Base-by-base conservation (phyloP, 2,113 vertebrate species). In the Noctilio leporinus region DNA sequence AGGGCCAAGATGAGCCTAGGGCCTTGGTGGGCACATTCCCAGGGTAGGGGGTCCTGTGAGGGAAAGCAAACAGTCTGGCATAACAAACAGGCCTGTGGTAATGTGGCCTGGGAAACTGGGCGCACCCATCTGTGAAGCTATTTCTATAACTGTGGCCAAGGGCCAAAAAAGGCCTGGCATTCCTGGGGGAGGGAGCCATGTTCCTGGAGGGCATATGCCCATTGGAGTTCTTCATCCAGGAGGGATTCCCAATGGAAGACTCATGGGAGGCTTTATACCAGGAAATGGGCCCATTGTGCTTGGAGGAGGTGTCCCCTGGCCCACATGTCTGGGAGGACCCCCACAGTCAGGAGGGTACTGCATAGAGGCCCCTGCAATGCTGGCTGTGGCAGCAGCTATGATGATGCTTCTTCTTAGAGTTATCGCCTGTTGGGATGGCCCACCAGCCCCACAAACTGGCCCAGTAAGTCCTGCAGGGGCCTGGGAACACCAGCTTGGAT, bases 341-440 rank as follows among this genome's bases (percentile, higher is more conserved):
- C 99, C 99, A 35, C 99, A 98, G 35, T 99, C 99, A 0, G 99
- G 99, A 0, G 99, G 99, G 45, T 99, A 99, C 40, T 99, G 99
- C 3, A 99, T 99, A 0, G 99, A 99, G 0, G 99, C 99, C 4
- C 99, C 99, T 0, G 99, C 99, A 15, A 99, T 99, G 94, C 99
- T 99, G 2, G 99, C 99, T 0, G 99, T 99, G 6, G 99, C 99
- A 3, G 99, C 99, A 0, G 99, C 99, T 0, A 99, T 99, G 2
- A 99, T 99, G 65, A 99, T 98, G 28, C 99, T 99, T 91, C 99
- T 98, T 55, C 98, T 98, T 0, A 99, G 99, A 0, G 99, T 99
- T 99, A 99, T 99, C 91, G 99, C 99, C 99, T 99, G 99, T 47
- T 99, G 99, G 0, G 99, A 99, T 0, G 99, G 99, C n/a, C 99